Conservation (phyloP, 2,113 vertebrate genomes). For the Anser brachyrhynchus region DNA sequence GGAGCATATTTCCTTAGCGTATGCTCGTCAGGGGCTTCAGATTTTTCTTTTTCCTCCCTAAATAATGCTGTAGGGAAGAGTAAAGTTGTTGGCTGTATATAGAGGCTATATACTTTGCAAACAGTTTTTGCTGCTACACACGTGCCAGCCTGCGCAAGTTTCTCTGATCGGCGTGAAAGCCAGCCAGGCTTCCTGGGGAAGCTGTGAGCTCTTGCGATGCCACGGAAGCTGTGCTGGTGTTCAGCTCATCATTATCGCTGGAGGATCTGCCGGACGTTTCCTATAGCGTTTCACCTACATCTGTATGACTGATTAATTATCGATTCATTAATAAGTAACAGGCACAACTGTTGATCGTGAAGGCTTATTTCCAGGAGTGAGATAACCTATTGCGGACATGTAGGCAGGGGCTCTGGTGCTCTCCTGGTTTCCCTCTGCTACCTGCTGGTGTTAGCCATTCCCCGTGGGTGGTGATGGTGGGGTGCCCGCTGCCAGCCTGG, state of each 20-base stretch:
- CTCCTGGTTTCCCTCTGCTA: background rate
- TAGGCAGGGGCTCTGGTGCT: background rate
- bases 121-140: background rate
- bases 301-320: background rate
- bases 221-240: background rate
- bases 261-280: background rate
- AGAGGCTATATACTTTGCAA: background rate
- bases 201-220: background rate
- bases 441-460: background rate
- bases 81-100: background rate
- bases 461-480: too few species aligned
- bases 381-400: fast-evolving
- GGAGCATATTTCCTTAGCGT: background rate
- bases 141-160: background rate
- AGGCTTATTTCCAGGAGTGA: background rate
- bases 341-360: background rate
- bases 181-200: background rate
- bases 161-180: background rate
- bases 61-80: background rate
- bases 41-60: background rate
- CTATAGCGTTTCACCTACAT: background rate
- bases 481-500: background rate
- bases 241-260: background rate
- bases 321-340: background rate
- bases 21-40: background rate